Percentiles rank a stretch among this genome's conserved stretches.
phyloP scores from a whole-genome alignment of 2,113 vertebrate genomes.

The Scartelaos histophorus region DNA sequence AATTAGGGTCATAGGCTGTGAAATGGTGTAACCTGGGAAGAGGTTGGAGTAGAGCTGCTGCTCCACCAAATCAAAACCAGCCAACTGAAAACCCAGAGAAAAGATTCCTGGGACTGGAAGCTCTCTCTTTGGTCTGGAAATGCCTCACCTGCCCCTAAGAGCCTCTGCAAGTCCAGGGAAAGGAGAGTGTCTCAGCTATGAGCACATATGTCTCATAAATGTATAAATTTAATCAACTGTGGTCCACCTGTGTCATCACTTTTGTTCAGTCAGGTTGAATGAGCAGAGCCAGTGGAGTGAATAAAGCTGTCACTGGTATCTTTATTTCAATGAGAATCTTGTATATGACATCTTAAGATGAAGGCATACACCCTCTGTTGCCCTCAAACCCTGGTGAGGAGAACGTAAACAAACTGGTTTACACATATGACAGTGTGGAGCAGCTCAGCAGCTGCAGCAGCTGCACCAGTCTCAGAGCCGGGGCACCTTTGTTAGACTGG shows the following conservation, averaged over 20 bases:
- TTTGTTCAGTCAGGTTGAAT: neutral
- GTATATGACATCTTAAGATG: conserved; percentile 37
- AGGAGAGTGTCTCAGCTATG: too few relatives aligned
- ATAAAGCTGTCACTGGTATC: neutral
- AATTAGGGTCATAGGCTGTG: too few relatives aligned
- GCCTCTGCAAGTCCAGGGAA: too few relatives aligned
- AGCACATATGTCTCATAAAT: too few relatives aligned
- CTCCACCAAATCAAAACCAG: too few relatives aligned
- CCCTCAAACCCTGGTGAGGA: conserved; percentile 47
- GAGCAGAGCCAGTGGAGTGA: neutral
- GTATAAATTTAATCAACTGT: neutral
- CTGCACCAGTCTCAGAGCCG: conserved; percentile 65
- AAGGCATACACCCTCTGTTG: conserved; percentile 27
- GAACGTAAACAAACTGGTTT: conserved; percentile 24
- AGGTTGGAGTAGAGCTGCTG: too few relatives aligned
- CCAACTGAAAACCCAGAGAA: too few relatives aligned
- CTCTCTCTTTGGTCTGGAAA: too few relatives aligned
- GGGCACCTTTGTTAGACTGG: conserved; percentile 68
- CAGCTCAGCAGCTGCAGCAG: conserved; percentile 53
- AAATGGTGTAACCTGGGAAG: neutral
- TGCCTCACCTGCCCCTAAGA: too few relatives aligned
- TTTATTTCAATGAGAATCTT: conserved; percentile 36
- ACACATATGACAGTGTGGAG: conserved; percentile 18
- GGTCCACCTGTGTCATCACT: conserved; percentile 22
- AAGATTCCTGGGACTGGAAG: too few relatives aligned